Conservation (phyloP, 2,888 invertebrate species). For the Abrostola triplasia region DNA sequence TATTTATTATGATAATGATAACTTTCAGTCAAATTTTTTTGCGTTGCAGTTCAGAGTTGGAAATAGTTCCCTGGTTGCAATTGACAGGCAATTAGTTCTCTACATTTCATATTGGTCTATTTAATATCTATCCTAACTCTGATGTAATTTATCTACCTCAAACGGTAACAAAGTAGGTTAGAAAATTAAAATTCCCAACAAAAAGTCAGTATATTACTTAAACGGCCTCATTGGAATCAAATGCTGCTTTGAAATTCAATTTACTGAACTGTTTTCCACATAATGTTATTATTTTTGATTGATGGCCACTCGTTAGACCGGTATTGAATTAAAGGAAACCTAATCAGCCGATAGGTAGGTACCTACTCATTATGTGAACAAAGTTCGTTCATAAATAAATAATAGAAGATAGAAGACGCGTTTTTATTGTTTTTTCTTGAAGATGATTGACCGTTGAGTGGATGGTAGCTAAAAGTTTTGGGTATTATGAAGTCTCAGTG, state of each 20-base stretch:
- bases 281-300: conserved; percentile 36
- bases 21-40: no score
- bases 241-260: conserved; percentile 39
- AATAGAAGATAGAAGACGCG: no score
- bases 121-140: no score
- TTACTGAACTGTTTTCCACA: conserved; percentile 35
- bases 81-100: no score
- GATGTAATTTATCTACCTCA: not conserved
- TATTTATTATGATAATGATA: no score
- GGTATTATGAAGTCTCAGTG: no score
- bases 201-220: conserved; percentile 19
- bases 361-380: conserved; percentile 20
- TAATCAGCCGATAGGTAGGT: conserved; percentile 30
- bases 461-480: no score
- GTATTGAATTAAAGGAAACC: conserved; percentile 29
- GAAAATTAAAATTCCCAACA: not conserved
- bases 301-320: conserved; percentile 22
- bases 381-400: conserved; percentile 12
- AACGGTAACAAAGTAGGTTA: not conserved
- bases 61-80: no score
- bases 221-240: conserved; percentile 20
- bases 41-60: no score
- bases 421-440: no score
- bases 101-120: no score
- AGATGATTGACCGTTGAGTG: no score